Conservation (phyloP, 2,113 vertebrate genomes). For the Phrynosoma blainvillii region DNA sequence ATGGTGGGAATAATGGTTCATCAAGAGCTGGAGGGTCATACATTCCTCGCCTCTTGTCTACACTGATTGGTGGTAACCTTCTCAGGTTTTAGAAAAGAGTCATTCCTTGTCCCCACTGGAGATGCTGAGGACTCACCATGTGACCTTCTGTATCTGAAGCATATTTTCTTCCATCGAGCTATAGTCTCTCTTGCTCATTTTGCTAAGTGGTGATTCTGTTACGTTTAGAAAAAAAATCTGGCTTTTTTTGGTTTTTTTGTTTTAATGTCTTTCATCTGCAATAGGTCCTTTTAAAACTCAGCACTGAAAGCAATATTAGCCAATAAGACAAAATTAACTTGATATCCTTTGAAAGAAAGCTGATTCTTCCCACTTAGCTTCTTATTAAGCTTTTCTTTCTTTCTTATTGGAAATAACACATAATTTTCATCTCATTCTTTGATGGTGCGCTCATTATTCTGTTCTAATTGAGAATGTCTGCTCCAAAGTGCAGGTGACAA, state of each 20-base stretch:
- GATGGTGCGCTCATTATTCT: neutral
- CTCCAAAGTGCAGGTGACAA: neutral
- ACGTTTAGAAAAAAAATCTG: too few relatives aligned
- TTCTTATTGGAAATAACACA: neutral
- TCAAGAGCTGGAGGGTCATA: too few relatives aligned
- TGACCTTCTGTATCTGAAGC: neutral
- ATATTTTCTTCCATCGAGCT: neutral
- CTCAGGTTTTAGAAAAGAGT: too few relatives aligned
- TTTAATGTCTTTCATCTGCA: conserved; percentile 1
- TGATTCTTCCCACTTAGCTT: conserved; percentile 3
- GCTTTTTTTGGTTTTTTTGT: neutral
- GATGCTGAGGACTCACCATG: neutral
- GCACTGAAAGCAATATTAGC: neutral
- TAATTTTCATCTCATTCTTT: conserved; percentile 20
- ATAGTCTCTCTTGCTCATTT: neutral
- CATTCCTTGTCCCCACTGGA: neutral
- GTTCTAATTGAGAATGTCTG: neutral
- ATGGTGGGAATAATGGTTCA: too few relatives aligned
- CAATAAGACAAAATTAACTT: conserved; percentile 7
- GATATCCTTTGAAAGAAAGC: neutral
- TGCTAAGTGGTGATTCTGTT: neutral
- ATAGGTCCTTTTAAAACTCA: neutral
- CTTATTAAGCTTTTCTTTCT: conserved; percentile 8
- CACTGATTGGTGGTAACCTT: too few relatives aligned
- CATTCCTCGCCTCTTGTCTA: too few relatives aligned